Base-by-base conservation (phyloP, 2,888 invertebrate species). In the Andrena chrysosceles region DNA sequence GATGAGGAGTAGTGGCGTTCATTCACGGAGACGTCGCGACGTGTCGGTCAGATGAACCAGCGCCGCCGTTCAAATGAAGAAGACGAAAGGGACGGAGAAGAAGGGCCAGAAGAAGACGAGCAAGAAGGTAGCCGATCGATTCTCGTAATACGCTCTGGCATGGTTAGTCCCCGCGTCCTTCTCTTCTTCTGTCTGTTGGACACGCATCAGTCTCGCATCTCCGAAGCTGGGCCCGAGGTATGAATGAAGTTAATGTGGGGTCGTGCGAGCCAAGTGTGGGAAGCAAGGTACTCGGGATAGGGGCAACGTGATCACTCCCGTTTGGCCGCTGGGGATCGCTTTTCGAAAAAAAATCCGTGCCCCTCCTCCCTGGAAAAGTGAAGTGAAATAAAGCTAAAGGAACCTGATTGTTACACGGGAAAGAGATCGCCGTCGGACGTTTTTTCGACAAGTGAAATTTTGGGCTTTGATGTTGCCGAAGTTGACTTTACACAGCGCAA, bases 131-230 rank as follows among this genome's bases (percentile, higher is more conserved):
- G 86, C 83, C 83, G 86, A 89, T 87, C 91, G 90, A 89, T 89
- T 90, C 89, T 87, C 81, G 84, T 87, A 88, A 88, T 89, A 89
- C 86, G 85, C 79, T 89, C 82, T 63, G 82, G 81, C 79, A 86
- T 77, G 82, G 83, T 86, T 86, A 83, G 71, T 70, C 74, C 42
- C 60, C 70, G 70, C 82, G 83, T 80, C 84, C 83, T 71, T 80
- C 80, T 81, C 81, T 79, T 78, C 79, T 83, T 83, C 81, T 85
- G 75, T 81, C 81, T 85, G 76, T 88, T 84, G 89, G 89, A 90
- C 89, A 90, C 91, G 91, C 92, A 93, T 93, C 93, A 90, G 92
- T 92, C 92, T 91, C 92, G 93, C 91, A 91, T 93, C 90, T 89
- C 56, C 23, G 23, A 75, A 77, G 71, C 81, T 76, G 84, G 87